Evolutionary conservation across 2,113 vertebrate species (phyloP), one percentile per base, ranked within the genome.

Genomic region (Arvicanthis niloticus): DNA sequence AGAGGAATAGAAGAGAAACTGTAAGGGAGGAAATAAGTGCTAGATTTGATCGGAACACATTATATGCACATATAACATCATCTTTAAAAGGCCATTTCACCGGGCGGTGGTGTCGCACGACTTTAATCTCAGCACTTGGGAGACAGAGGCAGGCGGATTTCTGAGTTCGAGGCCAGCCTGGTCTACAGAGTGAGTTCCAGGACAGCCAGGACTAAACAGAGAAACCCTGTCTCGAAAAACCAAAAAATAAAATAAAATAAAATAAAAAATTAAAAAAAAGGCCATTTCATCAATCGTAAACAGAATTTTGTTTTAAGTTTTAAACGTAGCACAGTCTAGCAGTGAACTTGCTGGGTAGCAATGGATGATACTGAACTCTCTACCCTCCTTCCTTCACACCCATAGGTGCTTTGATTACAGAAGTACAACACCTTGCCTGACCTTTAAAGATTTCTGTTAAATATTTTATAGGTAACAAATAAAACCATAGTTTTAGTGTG

Each of bases 361-460:
- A 70, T 15, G 22, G 51, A 87, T 68, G 62, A 70, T 68, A 31
- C 37, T n/a, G 45, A 88, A 88, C 11, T 53, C 48, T 21, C 0
- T 1, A 70, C 45, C 45, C 37, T 56, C 22, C 68, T 88, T 26
- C 31, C 13, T 88, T 19, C 22, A 73, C 34, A 16, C 24, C 87
- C 51, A 37, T 51, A 88, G 37, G 68, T 73, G 48, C 48, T 88
- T 40, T 10, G 45, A 70, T 70, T 70, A 70, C 6, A 88, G 34
- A 48, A n/a, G 22, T 56, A 34, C 7, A 72, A 34, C 67, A 40
- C 37, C 67, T 73, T 72, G 67, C 37, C 34, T 73, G 67, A 72
- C 67, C 48, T 76, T 78, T 94, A 40, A 92, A 92, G n/a, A 82
- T 87, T 92, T 94, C 85, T 86, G 56, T 85, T 94, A 91, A 89